Evolutionary conservation across 1,140 invertebrate genomes (phyloP), one percentile per base, ranked within the genome.

Genomic region (Hylaeus volcanicus): DNA sequence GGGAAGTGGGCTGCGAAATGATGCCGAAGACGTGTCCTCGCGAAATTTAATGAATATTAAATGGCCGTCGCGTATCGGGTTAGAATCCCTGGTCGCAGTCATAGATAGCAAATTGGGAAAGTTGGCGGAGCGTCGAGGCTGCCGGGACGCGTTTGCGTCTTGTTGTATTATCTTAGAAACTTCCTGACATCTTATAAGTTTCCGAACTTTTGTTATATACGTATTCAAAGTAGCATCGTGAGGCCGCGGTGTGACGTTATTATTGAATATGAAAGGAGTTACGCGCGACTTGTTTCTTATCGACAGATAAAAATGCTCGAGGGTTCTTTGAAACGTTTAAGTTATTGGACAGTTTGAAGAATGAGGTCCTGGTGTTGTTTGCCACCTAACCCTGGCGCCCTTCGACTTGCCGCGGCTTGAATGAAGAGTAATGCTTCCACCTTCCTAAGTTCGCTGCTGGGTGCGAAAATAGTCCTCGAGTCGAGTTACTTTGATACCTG

Each of bases 151-250:
- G 81, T 86, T 88, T 82, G 82, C 80, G 85, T 87, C 89, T 85
- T 84, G 88, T 86, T 89, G 88, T 86, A 89, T 89, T 89, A 89
- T 90, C 89, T 89, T 88, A 71, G 86, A 89, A 90, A 90, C 82
- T 90, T 89, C 77, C 77, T 89, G 89, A 90, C 88, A 88, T 89
- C 88, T 89, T 90, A 89, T 89, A 89, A 89, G 83, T 88, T 89
- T 77, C 70, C 70, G 15, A 89, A 90, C 88, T 90, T 90, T 87
- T 84, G 88, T 89, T 90, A 90, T 89, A 88, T 87, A 81, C 84
- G 85, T 87, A 89, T 89, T 87, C 85, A 84, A 89, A 90, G 80
- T 90, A 86, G 81, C 84, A 66, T 74, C 70, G 60, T 81, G 65
- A 53, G 43, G 74, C 74, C 73, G 53, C 60, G 64, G 70, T 64